Base-by-base conservation (phyloP, 2,888 invertebrate species). In the Mimas tiliae region DNA sequence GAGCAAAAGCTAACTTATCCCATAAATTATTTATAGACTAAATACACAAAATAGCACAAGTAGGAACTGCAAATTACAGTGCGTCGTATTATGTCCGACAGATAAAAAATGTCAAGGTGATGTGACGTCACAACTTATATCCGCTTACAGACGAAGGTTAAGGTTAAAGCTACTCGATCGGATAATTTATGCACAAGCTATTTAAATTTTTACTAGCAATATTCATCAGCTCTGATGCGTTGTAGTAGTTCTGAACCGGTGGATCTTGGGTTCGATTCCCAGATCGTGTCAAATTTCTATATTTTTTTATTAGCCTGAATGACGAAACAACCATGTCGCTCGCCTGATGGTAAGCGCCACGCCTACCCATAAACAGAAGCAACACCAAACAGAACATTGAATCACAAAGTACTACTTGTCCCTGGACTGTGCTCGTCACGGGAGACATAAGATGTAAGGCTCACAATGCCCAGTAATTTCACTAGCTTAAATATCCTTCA, bases 31-130 rank as follows among this genome's bases (percentile, higher is more conserved):
- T 50, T 50, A 50, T 9, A 19, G 9, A 14, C 19, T 58, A 14
- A 19, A 42, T n/a, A 12, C 16, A 42, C 11, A 38, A 42, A 3
- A 19, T 7, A 38, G 42, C 19, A 4, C 38, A 42, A 58, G 19
- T 42, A 58, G 58, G 58, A 58, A 58, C 58, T 58, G 19, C 42
- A 58, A 58, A 42, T 58, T 38, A 58, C 42, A 42, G 11, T 11
- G 16, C 38, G 58, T 42, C 11, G 42, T 42, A 42, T 33, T 34
- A 53, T 53, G 53, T 19, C 38, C 16, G 38, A 58, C 58, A 9
- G 21, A 12, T 19, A 42, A 58, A 58, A 58, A 58, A 58, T 58
- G 58, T 58, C 58, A 58, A 19, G 58, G 58, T 42, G 38, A 58
- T 42, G 19, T 58, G 58, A 58, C 58, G 58, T 58, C 58, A 58